Evolutionary conservation across 2,888 invertebrate species (phyloP), one percentile per base, ranked within the genome.

Genomic region (Xanthorhoe designata): DNA sequence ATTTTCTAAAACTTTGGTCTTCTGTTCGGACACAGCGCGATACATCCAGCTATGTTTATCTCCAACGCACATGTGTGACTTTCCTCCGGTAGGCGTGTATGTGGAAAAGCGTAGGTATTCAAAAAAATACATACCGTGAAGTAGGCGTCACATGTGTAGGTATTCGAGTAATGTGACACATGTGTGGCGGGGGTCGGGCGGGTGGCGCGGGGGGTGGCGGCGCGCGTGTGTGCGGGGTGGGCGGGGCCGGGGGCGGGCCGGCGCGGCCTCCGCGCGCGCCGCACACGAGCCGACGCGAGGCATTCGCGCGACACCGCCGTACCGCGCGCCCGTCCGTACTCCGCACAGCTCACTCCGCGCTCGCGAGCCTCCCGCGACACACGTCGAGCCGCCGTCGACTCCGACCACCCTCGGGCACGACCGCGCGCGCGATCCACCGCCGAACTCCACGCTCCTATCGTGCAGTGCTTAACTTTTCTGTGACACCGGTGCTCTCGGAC

Each of bases 91-190:
- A 61, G 61, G 64, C 66, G 70, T 61, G 75, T 72, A 72, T 61
- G 49, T 42, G 53, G 59, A 64, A 61, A 73, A 73, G 71, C 64
- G 85, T 89, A 89, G 89, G 88, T 88, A 89, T 88, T 75, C 77
- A 75, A 86, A 88, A 42, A 88, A 88, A 87, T 87, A 89, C 78
- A 87, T 91, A 88, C 75, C 74, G 85, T 82, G 84, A 76, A 87
- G 91, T 84, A 90, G 91, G 92, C 90, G 92, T 91, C 90, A 89
- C 90, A 86, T 89, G 81, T 89, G 88, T 89, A 86, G 87, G 90
- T 89, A 89, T 85, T 77, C 78, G 68, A 76, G 82, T 81, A 81
- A 87, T 87, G 91, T 88, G 90, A 86, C 90, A 88, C 84, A 84
- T 86, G 87, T 86, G 85, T 79, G 78, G 69, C 64, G 73, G 76